Evolutionary conservation across 2,797 vertebrate genomes (phyloP).

Genomic region (Lacerta agilis): DNA sequence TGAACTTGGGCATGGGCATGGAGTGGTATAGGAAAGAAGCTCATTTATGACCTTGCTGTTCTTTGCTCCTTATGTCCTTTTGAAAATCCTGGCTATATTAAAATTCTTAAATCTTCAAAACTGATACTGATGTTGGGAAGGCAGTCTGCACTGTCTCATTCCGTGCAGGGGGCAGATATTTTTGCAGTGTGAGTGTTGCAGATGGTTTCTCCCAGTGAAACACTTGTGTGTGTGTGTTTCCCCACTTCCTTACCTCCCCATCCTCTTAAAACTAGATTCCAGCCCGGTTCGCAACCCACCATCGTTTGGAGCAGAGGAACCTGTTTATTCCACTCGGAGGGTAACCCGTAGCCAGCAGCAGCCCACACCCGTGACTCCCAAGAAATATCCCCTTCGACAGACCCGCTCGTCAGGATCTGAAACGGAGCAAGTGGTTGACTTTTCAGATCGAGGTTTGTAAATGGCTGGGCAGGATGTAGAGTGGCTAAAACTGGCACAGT

Average conservation of each 20-base stretch:
- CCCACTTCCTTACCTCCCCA: background rate
- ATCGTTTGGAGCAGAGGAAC: conserved; percentile 83
- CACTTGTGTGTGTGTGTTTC: conserved; percentile 26
- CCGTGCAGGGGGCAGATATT: background rate
- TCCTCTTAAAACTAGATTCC: conserved; percentile 74
- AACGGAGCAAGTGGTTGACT: conserved; percentile 88
- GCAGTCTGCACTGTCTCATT: background rate
- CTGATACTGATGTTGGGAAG: rapidly evolving
- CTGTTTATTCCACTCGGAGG: conserved; percentile 88
- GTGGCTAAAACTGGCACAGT: background rate
- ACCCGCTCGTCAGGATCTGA: conserved; percentile 94
- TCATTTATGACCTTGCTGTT: background rate
- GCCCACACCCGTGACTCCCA: conserved; percentile 86
- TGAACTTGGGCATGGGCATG: background rate
- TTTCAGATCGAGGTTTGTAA: conserved; percentile 83
- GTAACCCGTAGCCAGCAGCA: conserved; percentile 95
- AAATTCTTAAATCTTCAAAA: background rate
- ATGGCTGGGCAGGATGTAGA: background rate
- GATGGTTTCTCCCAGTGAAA: conserved; percentile 39
- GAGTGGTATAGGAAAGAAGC: background rate
- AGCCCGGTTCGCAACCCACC: conserved; percentile 82
- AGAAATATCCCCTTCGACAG: conserved; percentile 93
- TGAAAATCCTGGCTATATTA: background rate
- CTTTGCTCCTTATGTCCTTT: background rate
- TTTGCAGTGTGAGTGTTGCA: conserved; percentile 12